phyloP scores from a whole-genome alignment of 2,797 vertebrate species.

The Vespertilio murinus region DNA sequence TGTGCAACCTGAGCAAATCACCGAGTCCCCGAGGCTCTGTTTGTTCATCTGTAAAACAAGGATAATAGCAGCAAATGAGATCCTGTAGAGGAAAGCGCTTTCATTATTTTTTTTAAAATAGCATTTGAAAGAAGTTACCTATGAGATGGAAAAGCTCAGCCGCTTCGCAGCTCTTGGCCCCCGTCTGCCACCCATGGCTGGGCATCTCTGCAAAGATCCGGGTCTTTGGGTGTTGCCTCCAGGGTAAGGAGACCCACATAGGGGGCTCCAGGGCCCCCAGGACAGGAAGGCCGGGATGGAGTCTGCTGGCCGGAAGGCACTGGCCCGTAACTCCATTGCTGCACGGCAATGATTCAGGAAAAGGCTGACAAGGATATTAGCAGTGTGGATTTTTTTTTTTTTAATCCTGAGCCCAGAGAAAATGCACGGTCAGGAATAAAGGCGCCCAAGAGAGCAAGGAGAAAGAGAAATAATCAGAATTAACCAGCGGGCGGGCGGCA shows the following conservation, averaged over 20 bases:
- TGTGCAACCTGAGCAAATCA: background rate
- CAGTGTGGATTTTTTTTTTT: constrained; percentile 71
- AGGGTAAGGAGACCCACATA: background rate
- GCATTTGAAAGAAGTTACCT: constrained; percentile 49
- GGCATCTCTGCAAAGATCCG: background rate
- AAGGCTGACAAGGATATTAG: constrained; percentile 85
- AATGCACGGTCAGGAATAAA: constrained; percentile 84
- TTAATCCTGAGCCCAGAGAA: constrained; percentile 81
- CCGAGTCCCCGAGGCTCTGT: background rate
- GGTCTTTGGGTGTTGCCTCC: background rate
- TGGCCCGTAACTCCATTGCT: constrained; percentile 71
- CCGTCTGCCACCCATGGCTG: background rate
- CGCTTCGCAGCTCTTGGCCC: background rate
- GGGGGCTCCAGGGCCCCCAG: background rate
- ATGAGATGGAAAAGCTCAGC: background rate
- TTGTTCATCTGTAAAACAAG: constrained; percentile 42
- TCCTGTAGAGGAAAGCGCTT: background rate
- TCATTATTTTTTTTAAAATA: background rate
- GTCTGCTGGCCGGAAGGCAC: constrained; percentile 35
- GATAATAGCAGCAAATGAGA: background rate
- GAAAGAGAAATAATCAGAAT: constrained; percentile 83
- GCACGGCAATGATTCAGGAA: constrained; percentile 82
- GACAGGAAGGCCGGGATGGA: background rate
- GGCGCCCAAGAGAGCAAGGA: constrained; percentile 81
- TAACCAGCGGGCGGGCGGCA: constrained; percentile 69